Percentiles rank a stretch among this genome's conserved stretches.
These are phyloP conservation scores for Ailurus styani DNA, from an alignment of 2,113 vertebrate species.

Conservation along the genomic window DNA sequence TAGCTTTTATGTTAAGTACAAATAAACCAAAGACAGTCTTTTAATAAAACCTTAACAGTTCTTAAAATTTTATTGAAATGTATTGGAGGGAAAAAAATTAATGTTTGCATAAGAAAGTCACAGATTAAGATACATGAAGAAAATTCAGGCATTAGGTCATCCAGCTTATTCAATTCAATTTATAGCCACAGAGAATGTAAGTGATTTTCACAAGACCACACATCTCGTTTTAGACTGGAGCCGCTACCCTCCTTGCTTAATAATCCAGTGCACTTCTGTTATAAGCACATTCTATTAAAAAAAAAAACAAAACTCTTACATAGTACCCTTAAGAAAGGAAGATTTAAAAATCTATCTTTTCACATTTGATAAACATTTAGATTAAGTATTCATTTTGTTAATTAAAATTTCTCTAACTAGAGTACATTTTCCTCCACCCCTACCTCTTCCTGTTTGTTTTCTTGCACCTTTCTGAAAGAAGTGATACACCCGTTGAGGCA, in stretches of 20 bases:
- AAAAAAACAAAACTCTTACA: neutral
- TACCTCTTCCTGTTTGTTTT: conserved; percentile 8
- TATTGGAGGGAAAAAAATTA: neutral
- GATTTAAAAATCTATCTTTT: neutral
- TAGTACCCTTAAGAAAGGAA: neutral
- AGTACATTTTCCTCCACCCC: neutral
- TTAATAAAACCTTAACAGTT: conserved; percentile 8
- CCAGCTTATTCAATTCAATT: neutral
- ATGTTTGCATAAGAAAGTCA: conserved; percentile 14
- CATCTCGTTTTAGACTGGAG: neutral
- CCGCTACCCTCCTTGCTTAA: neutral
- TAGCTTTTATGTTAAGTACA: conserved; percentile 3
- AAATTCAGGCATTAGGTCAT: neutral
- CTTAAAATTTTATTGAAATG: neutral
- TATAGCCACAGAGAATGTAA: neutral
- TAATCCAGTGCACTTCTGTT: neutral
- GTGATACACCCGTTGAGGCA: conserved; percentile 87
- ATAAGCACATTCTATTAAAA: neutral
- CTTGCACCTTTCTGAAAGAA: conserved; percentile 78
- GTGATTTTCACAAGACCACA: neutral
- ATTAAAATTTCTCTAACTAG: conserved; percentile 11
- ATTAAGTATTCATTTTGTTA: neutral
- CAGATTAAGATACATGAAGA: neutral
- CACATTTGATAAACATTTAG: neutral
- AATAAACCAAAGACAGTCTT: conserved; percentile 10